These are phyloP conservation scores for Anolis carolinensis DNA, from an alignment of 2,113 vertebrate species.

Conservation along the genomic window DNA sequence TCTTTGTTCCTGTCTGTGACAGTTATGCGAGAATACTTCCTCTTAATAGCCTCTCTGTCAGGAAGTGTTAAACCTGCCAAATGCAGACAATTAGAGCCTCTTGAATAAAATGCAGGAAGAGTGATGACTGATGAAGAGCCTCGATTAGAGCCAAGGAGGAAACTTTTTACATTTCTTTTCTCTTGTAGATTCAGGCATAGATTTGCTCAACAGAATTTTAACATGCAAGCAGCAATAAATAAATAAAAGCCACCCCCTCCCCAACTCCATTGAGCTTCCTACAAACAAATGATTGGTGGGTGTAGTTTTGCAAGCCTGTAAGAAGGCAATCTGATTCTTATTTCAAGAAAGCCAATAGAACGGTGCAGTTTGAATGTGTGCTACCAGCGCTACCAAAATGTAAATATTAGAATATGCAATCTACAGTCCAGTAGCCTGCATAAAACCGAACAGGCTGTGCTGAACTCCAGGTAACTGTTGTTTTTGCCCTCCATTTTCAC, in stretches of 20 bases:
- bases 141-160: slow-evolving; percentile 76
- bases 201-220: slow-evolving; percentile 72
- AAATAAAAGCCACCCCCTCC: slow-evolving; percentile 22
- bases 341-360: not conserved
- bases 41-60: slow-evolving; percentile 90
- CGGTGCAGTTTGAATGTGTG: not conserved
- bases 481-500: too few species aligned
- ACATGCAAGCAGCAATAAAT: slow-evolving; percentile 45
- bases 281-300: slow-evolving; percentile 61
- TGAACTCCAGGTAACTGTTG: too few species aligned
- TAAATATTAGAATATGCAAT: too few species aligned
- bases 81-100: slow-evolving; percentile 89
- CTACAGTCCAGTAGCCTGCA: too few species aligned
- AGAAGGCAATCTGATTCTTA: slow-evolving; percentile 46
- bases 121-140: slow-evolving; percentile 77
- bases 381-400: not conserved
- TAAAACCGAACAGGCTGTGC: too few species aligned
- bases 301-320: not conserved
- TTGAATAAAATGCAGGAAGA: slow-evolving; percentile 84
- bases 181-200: slow-evolving; percentile 72
- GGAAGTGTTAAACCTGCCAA: slow-evolving; percentile 92
- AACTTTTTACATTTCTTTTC: slow-evolving; percentile 79
- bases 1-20: slow-evolving; percentile 87
- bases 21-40: slow-evolving; percentile 90
- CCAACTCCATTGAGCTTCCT: slow-evolving; percentile 57